Conservation (phyloP, 2,113 vertebrate species). For the Poicephalus meyeri region DNA sequence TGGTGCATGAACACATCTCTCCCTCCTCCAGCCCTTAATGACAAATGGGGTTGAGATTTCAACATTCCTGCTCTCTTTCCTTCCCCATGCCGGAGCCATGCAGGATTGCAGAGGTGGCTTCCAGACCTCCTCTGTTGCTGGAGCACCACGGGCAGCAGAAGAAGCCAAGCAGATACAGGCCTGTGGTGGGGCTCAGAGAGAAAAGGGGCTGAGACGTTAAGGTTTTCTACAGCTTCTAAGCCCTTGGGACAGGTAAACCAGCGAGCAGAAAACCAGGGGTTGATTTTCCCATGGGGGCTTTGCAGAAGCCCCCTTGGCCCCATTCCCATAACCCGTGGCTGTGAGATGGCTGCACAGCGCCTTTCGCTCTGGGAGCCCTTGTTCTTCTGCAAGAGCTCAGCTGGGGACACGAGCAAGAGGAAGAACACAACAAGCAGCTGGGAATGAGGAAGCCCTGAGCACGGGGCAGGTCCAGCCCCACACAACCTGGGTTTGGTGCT, state of each 20-base stretch:
- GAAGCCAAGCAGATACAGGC: neutral
- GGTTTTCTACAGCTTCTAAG: neutral
- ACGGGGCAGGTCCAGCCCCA: neutral
- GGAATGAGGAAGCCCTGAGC: conserved; percentile 4
- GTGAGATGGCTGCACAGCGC: neutral
- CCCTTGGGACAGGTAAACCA: neutral
- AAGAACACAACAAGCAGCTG: neutral
- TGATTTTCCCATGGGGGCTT: neutral
- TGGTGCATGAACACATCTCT: neutral
- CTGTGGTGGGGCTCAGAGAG: neutral
- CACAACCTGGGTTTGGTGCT: neutral
- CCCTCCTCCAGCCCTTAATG: neutral
- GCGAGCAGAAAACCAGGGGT: neutral
- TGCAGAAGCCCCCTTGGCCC: neutral
- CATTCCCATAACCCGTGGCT: neutral
- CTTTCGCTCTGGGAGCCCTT: neutral
- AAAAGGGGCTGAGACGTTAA: neutral
- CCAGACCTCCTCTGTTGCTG: neutral
- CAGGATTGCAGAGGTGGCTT: neutral
- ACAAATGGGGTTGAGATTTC: neutral
- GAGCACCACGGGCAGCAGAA: neutral
- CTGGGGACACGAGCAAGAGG: neutral
- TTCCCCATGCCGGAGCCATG: accelerated
- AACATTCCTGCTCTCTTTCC: neutral
- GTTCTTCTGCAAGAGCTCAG: neutral